Evolutionary conservation across 2,888 invertebrate species (phyloP).

Genomic region (Serrognathus titanus): DNA sequence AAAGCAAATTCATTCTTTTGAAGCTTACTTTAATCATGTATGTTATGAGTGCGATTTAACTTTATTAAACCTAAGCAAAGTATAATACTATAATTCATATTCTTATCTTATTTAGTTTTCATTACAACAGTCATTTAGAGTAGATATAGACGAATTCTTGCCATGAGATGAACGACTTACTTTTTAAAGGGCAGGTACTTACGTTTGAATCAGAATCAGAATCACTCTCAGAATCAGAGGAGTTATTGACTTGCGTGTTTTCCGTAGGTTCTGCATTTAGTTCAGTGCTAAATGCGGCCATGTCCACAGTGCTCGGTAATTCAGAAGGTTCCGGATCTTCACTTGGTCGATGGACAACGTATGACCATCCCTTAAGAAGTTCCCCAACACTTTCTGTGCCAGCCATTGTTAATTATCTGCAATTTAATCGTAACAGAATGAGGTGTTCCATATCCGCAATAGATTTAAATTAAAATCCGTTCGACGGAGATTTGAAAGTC

Average conservation of each 20-base stretch:
- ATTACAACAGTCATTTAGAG: too few species aligned
- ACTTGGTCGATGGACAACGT: slow-evolving; percentile 57
- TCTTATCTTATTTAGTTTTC: too few species aligned
- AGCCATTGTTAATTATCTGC: slow-evolving; percentile 39
- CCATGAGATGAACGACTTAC: too few species aligned
- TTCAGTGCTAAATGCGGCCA: slow-evolving; percentile 61
- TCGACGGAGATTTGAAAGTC: slow-evolving; percentile 10
- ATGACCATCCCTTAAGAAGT: slow-evolving; percentile 53
- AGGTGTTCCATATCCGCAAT: not conserved
- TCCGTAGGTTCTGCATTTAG: slow-evolving; percentile 38
- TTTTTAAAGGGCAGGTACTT: slow-evolving; percentile 18
- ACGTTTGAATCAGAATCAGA: slow-evolving; percentile 55
- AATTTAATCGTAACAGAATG: slow-evolving; percentile 3
- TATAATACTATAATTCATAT: too few species aligned
- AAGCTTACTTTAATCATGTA: too few species aligned
- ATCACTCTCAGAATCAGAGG: slow-evolving; percentile 57
- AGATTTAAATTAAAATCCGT: not conserved
- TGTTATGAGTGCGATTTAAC: too few species aligned
- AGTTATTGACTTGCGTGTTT: slow-evolving; percentile 24
- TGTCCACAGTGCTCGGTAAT: slow-evolving; percentile 64
- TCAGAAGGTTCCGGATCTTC: slow-evolving; percentile 62
- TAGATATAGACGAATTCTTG: too few species aligned
- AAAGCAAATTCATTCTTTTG: too few species aligned
- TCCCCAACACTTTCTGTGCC: slow-evolving; percentile 46
- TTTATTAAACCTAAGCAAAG: too few species aligned